Conservation (phyloP, 2,888 invertebrate species). For the Digitonthophagus gazella region DNA sequence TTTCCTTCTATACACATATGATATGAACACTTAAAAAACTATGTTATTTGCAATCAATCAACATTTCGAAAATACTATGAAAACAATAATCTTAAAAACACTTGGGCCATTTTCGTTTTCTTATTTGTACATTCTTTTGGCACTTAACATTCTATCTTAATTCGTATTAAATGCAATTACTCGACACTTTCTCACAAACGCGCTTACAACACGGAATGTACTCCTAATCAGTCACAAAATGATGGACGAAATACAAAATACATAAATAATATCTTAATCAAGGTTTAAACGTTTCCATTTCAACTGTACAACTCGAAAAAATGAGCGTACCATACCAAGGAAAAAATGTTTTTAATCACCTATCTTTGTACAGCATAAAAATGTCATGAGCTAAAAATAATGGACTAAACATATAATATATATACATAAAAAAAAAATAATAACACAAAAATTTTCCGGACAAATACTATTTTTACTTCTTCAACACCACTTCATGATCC, state of each 20-base stretch:
- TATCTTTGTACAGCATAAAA: slow-evolving; percentile 23
- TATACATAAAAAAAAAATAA: slow-evolving; percentile 36
- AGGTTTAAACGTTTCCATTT: neutral
- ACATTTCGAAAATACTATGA: neutral
- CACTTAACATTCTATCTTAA: neutral
- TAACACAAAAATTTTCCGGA: slow-evolving; percentile 41
- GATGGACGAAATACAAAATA: neutral
- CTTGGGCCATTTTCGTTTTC: neutral
- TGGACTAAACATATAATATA: slow-evolving; percentile 23
- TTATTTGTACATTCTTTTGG: neutral
- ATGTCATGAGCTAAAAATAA: slow-evolving; percentile 16
- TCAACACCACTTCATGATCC: slow-evolving; percentile 42
- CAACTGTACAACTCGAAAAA: neutral
- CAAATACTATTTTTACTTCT: slow-evolving; percentile 36
- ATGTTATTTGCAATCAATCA: neutral
- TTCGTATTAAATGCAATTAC: neutral
- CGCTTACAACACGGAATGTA: neutral
- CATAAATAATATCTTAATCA: neutral
- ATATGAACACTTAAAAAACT: neutral
- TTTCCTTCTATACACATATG: neutral
- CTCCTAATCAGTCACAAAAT: neutral
- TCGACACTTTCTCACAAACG: neutral
- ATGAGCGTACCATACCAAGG: slow-evolving; percentile 15
- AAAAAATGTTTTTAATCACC: slow-evolving; percentile 25
- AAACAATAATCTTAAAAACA: neutral